Evolutionary conservation across 2,113 vertebrate genomes (phyloP).

Genomic region (Circaetus gallicus): DNA sequence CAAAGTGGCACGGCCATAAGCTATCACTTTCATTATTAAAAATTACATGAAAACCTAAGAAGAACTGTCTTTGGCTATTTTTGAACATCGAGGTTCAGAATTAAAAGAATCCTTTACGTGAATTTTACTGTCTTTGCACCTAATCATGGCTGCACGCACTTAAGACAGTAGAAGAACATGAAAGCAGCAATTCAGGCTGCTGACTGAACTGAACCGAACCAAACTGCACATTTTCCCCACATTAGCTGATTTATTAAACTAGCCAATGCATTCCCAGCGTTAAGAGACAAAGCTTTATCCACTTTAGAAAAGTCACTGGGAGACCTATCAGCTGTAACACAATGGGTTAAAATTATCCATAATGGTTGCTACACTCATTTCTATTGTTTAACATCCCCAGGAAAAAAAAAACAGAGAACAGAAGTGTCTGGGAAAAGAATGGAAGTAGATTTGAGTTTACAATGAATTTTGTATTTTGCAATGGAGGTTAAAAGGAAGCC

Average conservation of each 20-base stretch:
- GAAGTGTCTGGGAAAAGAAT: background rate
- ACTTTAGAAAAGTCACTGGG: background rate
- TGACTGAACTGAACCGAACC: background rate
- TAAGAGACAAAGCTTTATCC: background rate
- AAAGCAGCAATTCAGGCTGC: background rate
- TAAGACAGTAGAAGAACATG: background rate
- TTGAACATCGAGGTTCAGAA: background rate
- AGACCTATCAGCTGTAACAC: background rate
- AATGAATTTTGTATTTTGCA: background rate
- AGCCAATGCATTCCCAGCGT: background rate
- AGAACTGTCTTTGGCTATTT: background rate
- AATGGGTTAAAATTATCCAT: background rate
- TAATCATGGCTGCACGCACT: background rate
- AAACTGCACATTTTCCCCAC: background rate
- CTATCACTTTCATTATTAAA: background rate
- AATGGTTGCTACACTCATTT: background rate
- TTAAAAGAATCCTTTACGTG: background rate
- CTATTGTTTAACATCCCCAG: background rate
- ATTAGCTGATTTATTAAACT: background rate
- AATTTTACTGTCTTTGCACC: background rate
- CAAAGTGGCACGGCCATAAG: background rate
- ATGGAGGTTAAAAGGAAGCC: background rate
- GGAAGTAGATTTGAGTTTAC: background rate
- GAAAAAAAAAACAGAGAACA: background rate
- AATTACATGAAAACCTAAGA: background rate